phyloP scores from a whole-genome alignment of 2,888 invertebrate genomes.

The Cheilosia soror region DNA sequence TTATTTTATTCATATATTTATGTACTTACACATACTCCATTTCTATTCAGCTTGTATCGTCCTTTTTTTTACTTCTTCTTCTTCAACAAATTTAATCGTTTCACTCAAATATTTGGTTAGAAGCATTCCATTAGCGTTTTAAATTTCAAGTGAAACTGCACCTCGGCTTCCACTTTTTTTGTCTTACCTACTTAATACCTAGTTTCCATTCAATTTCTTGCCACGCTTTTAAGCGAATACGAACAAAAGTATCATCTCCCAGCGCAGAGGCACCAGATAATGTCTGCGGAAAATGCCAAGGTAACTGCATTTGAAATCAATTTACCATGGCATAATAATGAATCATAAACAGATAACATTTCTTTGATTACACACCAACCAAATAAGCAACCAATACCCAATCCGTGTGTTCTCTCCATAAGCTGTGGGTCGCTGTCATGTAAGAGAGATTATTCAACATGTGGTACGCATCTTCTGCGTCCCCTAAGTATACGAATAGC shows the following conservation, averaged over 20 bases:
- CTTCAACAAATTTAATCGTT: not conserved
- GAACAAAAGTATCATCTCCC: constrained; percentile 20
- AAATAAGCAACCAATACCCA: constrained; percentile 30
- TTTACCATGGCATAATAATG: constrained; percentile 65
- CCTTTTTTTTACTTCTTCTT: too few species aligned
- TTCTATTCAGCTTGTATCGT: too few species aligned
- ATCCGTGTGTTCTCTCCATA: not conserved
- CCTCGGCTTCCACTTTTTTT: not conserved
- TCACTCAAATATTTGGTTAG: not conserved
- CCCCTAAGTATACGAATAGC: not conserved
- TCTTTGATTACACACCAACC: constrained; percentile 64
- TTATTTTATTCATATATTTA: too few species aligned
- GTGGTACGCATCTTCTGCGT: constrained; percentile 34
- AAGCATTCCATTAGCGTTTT: constrained; percentile 1
- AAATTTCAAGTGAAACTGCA: not conserved
- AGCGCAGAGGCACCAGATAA: constrained; percentile 13
- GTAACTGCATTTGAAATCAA: constrained; percentile 66
- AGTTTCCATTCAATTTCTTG: constrained; percentile 13
- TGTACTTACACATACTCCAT: too few species aligned
- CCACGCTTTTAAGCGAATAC: not conserved
- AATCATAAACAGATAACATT: constrained; percentile 71
- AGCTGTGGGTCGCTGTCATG: constrained; percentile 18
- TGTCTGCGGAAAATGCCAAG: constrained; percentile 14
- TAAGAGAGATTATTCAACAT: constrained; percentile 6
- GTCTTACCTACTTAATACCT: constrained; percentile 26